A percentile compares a stretch with the other conserved stretches of the same genome.
Conservation (phyloP, 2,888 invertebrate genomes). For the Sarcophaga carnaria region DNA sequence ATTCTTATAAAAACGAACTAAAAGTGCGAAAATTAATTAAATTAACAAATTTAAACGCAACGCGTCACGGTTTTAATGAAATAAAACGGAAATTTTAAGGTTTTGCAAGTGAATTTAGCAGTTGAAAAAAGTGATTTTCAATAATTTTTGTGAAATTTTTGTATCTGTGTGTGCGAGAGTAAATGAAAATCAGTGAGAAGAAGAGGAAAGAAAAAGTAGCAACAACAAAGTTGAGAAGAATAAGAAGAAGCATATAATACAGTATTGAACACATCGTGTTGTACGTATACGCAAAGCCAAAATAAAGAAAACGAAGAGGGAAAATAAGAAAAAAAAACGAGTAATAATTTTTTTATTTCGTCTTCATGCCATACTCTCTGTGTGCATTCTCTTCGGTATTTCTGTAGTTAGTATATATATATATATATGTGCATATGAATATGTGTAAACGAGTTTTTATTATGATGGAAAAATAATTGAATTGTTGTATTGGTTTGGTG, state of each 20-base stretch:
- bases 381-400: conserved; percentile 43
- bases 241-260: conserved; percentile 53
- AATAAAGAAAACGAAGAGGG: conserved; percentile 39
- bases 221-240: conserved; percentile 47
- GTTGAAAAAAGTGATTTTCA: conserved; percentile 30
- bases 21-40: conserved; percentile 23
- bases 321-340: conserved; percentile 52
- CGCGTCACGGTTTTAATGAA: not conserved
- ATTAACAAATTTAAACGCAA: not conserved
- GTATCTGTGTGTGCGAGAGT: conserved; percentile 40
- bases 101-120: conserved; percentile 28
- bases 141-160: conserved; percentile 33
- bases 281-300: conserved; percentile 52
- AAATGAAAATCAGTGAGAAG: conserved; percentile 25
- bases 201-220: conserved; percentile 41
- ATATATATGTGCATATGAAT: conserved; percentile 11
- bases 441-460: conserved; percentile 61
- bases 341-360: conserved; percentile 43
- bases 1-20: not conserved
- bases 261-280: conserved; percentile 34
- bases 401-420: conserved; percentile 1
- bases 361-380: conserved; percentile 9
- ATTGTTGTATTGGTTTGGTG: conserved; percentile 9
- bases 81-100: conserved; percentile 11
- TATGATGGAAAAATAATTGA: conserved; percentile 33